Base-by-base conservation (phyloP, 2,888 invertebrate genomes). In the Hedychridium roseum region DNA sequence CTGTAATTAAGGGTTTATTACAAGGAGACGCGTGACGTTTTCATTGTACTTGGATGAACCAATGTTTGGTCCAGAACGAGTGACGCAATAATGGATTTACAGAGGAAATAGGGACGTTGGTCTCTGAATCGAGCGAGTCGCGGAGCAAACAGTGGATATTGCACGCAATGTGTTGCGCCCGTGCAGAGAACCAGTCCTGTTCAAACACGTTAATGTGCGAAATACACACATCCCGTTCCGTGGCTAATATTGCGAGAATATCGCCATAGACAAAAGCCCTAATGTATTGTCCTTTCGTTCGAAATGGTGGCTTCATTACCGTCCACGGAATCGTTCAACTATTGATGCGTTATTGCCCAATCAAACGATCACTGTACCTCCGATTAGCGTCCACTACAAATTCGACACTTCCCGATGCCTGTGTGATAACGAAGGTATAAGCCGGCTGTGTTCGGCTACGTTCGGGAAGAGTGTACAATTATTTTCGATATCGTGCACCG, bases 141-240 rank as follows among this genome's bases (percentile, higher is more conserved):
- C 67, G 64, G 51, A 66, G 67, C 66, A 74, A 74, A 73, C 74
- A 73, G 65, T 69, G 70, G 73, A 76, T 76, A 76, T 76, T 76
- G 76, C 73, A 66, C 60, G 70, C 70, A 63, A 70, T 69, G 73
- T 72, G 67, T 74, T 69, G 68, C 62, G 43, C 48, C 49, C 59
- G 59, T 53, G 56, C 50, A 58, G 43, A 37, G 61, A 57, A 59
- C 64, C 62, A 59, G 71, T 71, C 76, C 74, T 75, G 52, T 67
- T 58, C 62, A 76, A 76, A 76, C 68, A 76, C 48, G 54, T 64
- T 76, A 76, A 76, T 76, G 76, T 75, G 76, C 70, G 75, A 76
- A 76, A 74, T 69, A 75, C 75, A 75, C 75, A 74, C 74, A 61
- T 64, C 58, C 53, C 48, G 43, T 38, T 23, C 44, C 31, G 58